phyloP scores from a whole-genome alignment of 1,140 invertebrate genomes.

The Drosophila lacteicornis region DNA sequence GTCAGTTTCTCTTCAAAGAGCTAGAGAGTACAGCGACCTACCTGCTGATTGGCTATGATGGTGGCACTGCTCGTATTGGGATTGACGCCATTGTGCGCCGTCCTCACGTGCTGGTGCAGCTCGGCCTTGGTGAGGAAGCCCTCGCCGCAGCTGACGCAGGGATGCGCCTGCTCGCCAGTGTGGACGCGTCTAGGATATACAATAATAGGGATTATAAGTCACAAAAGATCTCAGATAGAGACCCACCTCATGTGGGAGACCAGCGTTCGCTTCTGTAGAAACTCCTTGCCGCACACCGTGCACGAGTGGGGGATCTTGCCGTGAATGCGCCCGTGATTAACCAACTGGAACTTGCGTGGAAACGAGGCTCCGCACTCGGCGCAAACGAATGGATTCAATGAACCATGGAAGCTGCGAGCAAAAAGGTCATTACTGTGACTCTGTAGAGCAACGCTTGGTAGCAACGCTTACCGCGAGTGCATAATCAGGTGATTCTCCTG shows the following conservation, averaged over 20 bases:
- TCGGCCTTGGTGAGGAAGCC: conserved; percentile 90
- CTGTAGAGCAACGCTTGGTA: background rate
- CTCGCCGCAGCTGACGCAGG: conserved; percentile 91
- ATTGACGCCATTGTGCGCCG: conserved; percentile 86
- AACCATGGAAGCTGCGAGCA: conserved; percentile 89
- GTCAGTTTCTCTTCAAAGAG: conserved; percentile 58
- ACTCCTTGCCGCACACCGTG: conserved; percentile 92
- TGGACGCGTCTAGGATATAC: conserved; percentile 84
- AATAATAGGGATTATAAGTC: background rate
- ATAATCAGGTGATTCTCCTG: conserved; percentile 92
- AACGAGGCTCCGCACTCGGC: conserved; percentile 93
- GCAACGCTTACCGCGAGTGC: conserved; percentile 87
- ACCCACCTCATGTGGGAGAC: conserved; percentile 90
- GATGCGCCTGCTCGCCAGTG: conserved; percentile 88
- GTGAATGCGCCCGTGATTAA: conserved; percentile 92
- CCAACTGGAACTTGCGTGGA: conserved; percentile 93
- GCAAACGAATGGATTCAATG: conserved; percentile 92
- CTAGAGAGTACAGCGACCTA: background rate
- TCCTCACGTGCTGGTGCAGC: conserved; percentile 89
- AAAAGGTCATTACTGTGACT: background rate
- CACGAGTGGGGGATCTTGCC: conserved; percentile 92
- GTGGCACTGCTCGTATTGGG: conserved; percentile 85
- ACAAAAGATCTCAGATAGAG: too few relatives aligned
- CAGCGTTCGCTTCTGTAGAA: conserved; percentile 92
- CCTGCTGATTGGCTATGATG: conserved; percentile 82